Evolutionary conservation across 2,113 vertebrate genomes (phyloP), one percentile per base, ranked within the genome.

Genomic region (Myotis yumanensis): DNA sequence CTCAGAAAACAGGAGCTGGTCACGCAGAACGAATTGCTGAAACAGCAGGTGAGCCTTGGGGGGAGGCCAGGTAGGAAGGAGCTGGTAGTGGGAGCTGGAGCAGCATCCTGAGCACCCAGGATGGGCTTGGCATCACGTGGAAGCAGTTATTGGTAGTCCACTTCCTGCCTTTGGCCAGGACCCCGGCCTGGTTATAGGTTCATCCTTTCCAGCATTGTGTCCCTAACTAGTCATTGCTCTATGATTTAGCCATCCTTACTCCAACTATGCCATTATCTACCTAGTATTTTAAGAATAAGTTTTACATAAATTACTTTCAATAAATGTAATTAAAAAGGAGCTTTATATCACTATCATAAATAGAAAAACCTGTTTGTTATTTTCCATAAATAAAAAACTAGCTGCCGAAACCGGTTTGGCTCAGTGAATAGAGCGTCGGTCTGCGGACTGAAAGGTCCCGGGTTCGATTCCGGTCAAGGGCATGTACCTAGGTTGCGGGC

Each of bases 11-110:
- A 99, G 95, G 99, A 99, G 93, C 98, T 99, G 93, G 97, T 99
- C 90, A 99, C 99, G 4, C 99, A 99, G 98, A 99, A 99, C 0
- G 99, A 99, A 35, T 95, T 99, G 8, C 98, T 99, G 40, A 99
- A 99, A 84, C 99, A 99, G 93, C 99, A 99, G 99, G 99, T 99
- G 97, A 90, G 97, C 23, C 40, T 23, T 2, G 0, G 1, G 57
- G 48, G 35, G 54, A 25, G 37, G 64, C 64, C 59, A 4, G 71
- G 40, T 18, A 32, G 59, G 37, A n/a, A 32, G 59, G 37, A 37
- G 73, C 66, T 37, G 28, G 43, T 32, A 30, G 76, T 54, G 79
- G 43, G 82, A 30, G 25, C 28, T 48, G 46, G 69, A 11, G 35
- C n/a, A 11, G 35, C n/a, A 2, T 52, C 86, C 32, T 20, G 37